Conservation (phyloP, 2,113 vertebrate genomes). For the Odontesthes bonariensis region DNA sequence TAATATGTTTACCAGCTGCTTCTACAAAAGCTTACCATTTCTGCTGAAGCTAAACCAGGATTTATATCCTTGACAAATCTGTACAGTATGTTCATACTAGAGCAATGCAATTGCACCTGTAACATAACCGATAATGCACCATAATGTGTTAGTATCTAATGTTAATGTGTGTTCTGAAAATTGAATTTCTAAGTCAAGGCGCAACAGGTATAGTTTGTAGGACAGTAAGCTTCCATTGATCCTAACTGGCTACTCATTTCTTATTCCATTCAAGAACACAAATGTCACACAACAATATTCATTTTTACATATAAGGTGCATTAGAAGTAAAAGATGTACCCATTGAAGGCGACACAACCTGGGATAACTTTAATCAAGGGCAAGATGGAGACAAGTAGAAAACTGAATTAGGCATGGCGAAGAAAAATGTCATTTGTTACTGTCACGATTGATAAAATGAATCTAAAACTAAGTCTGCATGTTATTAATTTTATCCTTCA, state of each 20-base stretch:
- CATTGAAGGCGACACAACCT: background rate
- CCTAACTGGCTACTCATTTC: background rate
- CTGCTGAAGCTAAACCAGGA: constrained; percentile 8
- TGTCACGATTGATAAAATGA: background rate
- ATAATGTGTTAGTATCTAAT: background rate
- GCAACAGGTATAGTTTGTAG: background rate
- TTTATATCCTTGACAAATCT: background rate
- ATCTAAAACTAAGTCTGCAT: background rate
- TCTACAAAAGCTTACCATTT: background rate
- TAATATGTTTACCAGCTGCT: background rate
- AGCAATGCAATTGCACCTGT: background rate
- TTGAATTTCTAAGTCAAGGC: background rate
- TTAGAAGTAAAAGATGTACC: constrained; percentile 11
- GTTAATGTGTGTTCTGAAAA: background rate
- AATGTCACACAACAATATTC: constrained; percentile 9
- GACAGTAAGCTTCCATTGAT: background rate
- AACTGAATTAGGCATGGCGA: background rate
- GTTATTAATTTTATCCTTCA: background rate
- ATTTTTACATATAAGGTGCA: background rate
- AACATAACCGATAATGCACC: background rate
- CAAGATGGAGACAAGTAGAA: background rate
- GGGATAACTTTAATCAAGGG: constrained; percentile 12
- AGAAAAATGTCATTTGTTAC: constrained; percentile 8
- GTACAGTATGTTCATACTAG: background rate
- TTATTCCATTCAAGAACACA: constrained; percentile 4